Evolutionary conservation across 2,888 invertebrate species (phyloP), one percentile per base, ranked within the genome.

Genomic region (Germaria angustata): DNA sequence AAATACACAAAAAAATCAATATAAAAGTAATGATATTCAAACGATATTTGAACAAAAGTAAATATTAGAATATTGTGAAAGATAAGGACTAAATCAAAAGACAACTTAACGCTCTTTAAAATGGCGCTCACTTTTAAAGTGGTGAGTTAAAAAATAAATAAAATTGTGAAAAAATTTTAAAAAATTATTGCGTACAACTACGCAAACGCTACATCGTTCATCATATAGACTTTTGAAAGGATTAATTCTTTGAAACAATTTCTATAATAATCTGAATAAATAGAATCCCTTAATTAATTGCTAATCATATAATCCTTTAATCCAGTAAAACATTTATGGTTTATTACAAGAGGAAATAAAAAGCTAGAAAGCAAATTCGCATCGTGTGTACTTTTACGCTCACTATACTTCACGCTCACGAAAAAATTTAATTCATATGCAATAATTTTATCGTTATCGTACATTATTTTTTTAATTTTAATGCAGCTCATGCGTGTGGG

Each of bases 111-210:
- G 24, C 24, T 51, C 34, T 61, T 15, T 17, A 69, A 79, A 75
- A 82, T 82, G 81, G 81, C 69, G 81, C 75, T 79, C 81, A 79
- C 75, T 75, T 82, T 82, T 57, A 71, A 75, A 79, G 81, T 82
- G 81, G 81, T 82, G 79, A 79, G 81, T 82, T 81, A 15, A 9
- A 0, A 24, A 32, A 8, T 9, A 6, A 57, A 28, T 3, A 41
- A 71, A 36, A n/a, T 53, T 46, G 55, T 57, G 57, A 71, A 36
- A 24, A 15, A 24, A 36, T 9, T 59, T 1, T 24, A 5, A 13
- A n/a, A 2, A 2, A 3, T 39, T n/a, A 59, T 39, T 24, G 59
- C 41, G 39, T n/a, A n/a, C n/a, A 59, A 55, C 34, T 17, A 9
- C 9, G 15, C n/a, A 17, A 32, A 9, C 1, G n/a, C 4, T 49